Evolutionary conservation across 2,888 invertebrate species (phyloP), one percentile per base, ranked within the genome.

Genomic region (Caenorhabditis afra): DNA sequence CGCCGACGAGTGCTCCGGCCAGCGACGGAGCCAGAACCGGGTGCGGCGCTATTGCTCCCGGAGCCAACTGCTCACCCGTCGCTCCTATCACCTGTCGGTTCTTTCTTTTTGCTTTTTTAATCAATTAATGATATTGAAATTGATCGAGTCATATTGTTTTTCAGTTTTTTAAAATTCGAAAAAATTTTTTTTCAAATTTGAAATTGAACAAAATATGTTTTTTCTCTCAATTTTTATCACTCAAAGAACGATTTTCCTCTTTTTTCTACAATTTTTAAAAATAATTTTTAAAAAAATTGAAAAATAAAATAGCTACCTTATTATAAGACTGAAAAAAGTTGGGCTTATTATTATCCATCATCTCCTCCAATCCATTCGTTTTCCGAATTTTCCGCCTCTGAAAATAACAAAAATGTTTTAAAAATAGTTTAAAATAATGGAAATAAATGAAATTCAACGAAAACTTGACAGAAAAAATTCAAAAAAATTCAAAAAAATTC

Each of bases 21-120:
- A 79, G 57, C 12, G 65, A 57, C 8, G 84, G 79, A 14, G 84
- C 81, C 29, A 82, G 65, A 12, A 81, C 82, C 11, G 84, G 82
- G 62, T 82, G 82, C 16, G 82, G 74, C 8, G 81, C 80, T n/a
- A 82, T 81, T 37, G 82, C 82, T 55, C 83, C 83, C 29, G 83
- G 83, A 58, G 83, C 83, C 55, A 84, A 50, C 74, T 82, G 83
- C 62, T 84, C 83, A 45, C 83, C 83, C 16, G 83, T 79, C 23
- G 80, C 81, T 23, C 83, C 83, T 18, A 84, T 80, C 45, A 82
- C 67, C 82, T 82, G 59, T 44, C 76, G 35, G 22, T 29, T 29
- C 11, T 37, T 37, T 37, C 11, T 37, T 37, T 37, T 50, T 45
- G 45, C 14, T 14, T n/a, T n/a, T n/a, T n/a, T n/a, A n/a, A n/a